A percentile compares a stretch with the other conserved stretches of the same genome.
These are phyloP conservation scores for Passer montanus DNA, from an alignment of 2,113 vertebrate genomes.

Conservation along the genomic window DNA sequence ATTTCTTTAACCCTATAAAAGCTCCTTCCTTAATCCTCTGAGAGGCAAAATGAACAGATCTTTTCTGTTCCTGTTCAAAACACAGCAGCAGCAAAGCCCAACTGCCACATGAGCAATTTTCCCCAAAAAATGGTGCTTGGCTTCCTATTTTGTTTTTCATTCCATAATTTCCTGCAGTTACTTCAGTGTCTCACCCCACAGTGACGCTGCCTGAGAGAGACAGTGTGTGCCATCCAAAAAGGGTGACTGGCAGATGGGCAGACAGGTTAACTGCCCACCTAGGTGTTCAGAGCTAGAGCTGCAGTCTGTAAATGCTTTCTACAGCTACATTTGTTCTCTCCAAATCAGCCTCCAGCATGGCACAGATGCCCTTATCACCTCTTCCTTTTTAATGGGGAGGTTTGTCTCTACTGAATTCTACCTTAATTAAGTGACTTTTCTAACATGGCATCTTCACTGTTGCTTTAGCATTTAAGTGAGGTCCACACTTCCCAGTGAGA, in stretches of 20 bases:
- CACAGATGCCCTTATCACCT: background rate
- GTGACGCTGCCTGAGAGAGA: background rate
- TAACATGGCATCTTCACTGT: background rate
- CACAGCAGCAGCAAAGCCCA: background rate
- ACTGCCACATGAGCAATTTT: rapidly evolving
- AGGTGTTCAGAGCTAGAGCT: background rate
- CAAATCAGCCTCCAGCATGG: background rate
- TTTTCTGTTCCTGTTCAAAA: slow-evolving; percentile 64
- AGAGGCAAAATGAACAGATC: background rate
- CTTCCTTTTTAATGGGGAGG: background rate
- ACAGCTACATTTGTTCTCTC: background rate
- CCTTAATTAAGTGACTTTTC: background rate
- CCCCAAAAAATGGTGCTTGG: background rate
- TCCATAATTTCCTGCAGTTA: background rate
- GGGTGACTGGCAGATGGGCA: background rate
- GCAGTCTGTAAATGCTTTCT: background rate
- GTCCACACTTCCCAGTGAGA: background rate
- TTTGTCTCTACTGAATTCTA: background rate
- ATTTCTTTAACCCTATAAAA: background rate
- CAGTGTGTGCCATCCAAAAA: background rate
- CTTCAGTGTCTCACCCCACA: background rate
- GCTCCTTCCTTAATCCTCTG: background rate
- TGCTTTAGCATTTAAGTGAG: background rate
- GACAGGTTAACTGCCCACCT: background rate
- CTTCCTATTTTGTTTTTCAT: background rate